phyloP scores from a whole-genome alignment of 2,797 vertebrate species.

The Rhynchonycteris naso region DNA sequence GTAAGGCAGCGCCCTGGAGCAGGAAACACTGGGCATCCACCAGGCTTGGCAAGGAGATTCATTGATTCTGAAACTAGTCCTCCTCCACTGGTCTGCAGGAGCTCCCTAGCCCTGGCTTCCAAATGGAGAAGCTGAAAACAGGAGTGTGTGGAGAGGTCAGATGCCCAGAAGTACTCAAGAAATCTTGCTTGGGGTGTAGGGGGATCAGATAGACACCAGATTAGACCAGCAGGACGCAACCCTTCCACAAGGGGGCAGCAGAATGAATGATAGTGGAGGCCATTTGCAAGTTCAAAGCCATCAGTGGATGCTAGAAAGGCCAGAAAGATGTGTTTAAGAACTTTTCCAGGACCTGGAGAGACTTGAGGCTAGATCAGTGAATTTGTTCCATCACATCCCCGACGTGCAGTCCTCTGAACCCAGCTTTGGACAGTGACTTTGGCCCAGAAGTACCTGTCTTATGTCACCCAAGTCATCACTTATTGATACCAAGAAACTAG shows the following conservation, averaged over 20 bases:
- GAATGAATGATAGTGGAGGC: background rate
- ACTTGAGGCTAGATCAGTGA: background rate
- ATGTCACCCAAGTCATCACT: background rate
- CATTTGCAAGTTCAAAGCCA: background rate
- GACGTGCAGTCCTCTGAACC: background rate
- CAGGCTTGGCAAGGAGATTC: background rate
- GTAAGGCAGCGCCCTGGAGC: background rate
- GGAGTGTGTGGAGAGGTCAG: background rate
- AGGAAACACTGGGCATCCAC: accelerated
- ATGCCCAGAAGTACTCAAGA: background rate
- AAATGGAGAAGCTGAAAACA: background rate
- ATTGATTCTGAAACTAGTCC: background rate
- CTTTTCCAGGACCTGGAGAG: background rate
- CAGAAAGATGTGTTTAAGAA: background rate
- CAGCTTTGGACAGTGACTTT: background rate
- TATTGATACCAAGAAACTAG: background rate
- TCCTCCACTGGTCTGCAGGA: background rate
- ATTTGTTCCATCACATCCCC: too few relatives aligned
- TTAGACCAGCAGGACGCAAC: background rate
- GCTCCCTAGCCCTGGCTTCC: background rate
- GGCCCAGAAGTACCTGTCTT: background rate
- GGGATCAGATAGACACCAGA: background rate
- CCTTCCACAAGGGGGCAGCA: background rate
- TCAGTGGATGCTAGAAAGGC: background rate
- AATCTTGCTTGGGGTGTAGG: background rate